Evolutionary conservation across 2,888 invertebrate species (phyloP).

Genomic region (Argynnis bischoffii): DNA sequence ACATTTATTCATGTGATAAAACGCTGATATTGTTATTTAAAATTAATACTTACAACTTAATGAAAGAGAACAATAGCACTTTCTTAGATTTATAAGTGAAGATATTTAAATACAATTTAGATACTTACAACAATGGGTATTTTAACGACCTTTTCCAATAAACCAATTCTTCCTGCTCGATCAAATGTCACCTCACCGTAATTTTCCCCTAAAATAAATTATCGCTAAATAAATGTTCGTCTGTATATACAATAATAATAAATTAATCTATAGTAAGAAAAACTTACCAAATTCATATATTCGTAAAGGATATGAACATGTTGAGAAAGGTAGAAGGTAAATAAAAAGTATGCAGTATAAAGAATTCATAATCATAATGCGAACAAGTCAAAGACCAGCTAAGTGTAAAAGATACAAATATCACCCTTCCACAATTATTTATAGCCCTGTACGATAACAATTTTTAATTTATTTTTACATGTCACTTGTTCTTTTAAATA

Average conservation of each 20-base stretch:
- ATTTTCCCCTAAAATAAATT: conserved; percentile 22
- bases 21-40: no score
- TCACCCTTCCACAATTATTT: not conserved
- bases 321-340: conserved; percentile 1
- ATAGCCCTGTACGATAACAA: not conserved
- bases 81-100: not conserved
- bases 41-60: not conserved
- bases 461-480: conserved; percentile 17
- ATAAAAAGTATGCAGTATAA: conserved; percentile 2
- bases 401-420: no score
- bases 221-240: not conserved
- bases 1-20: not conserved
- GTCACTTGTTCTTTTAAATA: not conserved
- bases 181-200: conserved; percentile 23
- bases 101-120: conserved; percentile 1
- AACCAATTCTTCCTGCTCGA: conserved; percentile 28
- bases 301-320: not conserved
- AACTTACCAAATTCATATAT: conserved; percentile 14
- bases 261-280: not conserved
- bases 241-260: no score
- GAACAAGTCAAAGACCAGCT: no score
- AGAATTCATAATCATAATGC: conserved; percentile 6
- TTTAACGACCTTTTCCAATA: conserved; percentile 27
- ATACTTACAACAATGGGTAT: conserved; percentile 35
- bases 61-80: not conserved